Base-by-base conservation (phyloP, 2,797 vertebrate species). In the Sitta carolinensis region DNA sequence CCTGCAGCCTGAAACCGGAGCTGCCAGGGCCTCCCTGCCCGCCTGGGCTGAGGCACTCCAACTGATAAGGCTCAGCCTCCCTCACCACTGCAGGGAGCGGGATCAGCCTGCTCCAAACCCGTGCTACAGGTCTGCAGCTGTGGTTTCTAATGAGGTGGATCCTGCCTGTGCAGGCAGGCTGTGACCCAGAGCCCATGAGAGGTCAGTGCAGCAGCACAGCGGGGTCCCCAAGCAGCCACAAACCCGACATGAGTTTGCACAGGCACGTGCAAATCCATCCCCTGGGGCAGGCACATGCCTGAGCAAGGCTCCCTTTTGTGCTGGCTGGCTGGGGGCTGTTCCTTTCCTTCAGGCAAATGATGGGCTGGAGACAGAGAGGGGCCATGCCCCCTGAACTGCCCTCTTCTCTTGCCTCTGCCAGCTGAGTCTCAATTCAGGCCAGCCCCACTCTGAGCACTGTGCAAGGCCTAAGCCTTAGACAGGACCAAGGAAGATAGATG, bases 1-100 rank as follows among this genome's bases (percentile, higher is more conserved):
- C 77, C 64, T 4, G 63, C 84, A 95, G 93, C 76, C 77, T 94
- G 96, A 96, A 96, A 97, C 85, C 5, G 3, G 95, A 97, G 95
- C 93, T 94, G 74, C 67, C 70, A 81, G 91, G 94, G 94, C 91
- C 95, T 73, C 94, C 47, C 91, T 82, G 83, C 67, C 47, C 2
- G 1, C 55, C 48, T 7, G 1, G 61, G 66, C 78, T 87, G 72
- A 89, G 62, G 61, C 78, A 59, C 2, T 3, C 23, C 66, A 78
- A 21, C 54, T 6, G 84, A 91, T 91, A 93, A 81, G 76, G 59
- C 48, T 92, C 30, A 9, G 64, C 64, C 66, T 59, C 54, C 64
- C 62, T 87, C 62, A 13, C 32, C 1, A 7, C 59, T n/a, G 62
- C 43, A 32, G 62, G 43, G 48, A 84, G 36, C 0, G 2, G 57